phyloP scores from a whole-genome alignment of 2,113 vertebrate genomes.

The Pelobates fuscus region DNA sequence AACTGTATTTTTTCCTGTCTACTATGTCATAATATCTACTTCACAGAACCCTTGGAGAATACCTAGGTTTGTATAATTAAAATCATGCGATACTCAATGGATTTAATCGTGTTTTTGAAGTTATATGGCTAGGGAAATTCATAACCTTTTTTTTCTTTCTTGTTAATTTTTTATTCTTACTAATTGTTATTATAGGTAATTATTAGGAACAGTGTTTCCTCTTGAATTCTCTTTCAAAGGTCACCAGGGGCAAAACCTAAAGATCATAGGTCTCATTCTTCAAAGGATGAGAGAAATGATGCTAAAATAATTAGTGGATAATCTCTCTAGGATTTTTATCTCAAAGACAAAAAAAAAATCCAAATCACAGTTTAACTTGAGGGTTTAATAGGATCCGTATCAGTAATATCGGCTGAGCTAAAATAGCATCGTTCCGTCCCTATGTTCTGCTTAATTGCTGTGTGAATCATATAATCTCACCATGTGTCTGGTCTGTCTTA shows the following conservation, averaged over 20 bases:
- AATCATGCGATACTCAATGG: not conserved
- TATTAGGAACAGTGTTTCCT: not conserved
- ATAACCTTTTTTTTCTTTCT: constrained; percentile 5
- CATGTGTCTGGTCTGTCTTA: constrained; percentile 12
- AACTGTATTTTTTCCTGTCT: too few relatives aligned
- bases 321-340: constrained; percentile 24
- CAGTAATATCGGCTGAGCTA: not conserved
- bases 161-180: constrained; percentile 1
- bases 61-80: not conserved
- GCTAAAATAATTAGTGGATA: constrained; percentile 3
- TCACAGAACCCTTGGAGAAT: not conserved
- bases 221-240: not conserved
- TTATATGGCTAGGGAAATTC: not conserved
- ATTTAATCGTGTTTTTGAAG: constrained; percentile 9
- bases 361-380: constrained; percentile 26
- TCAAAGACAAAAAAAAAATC: constrained; percentile 16
- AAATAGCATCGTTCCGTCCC: not conserved
- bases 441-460: constrained; percentile 20
- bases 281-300: constrained; percentile 5
- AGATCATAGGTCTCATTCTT: not conserved
- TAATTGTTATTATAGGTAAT: constrained; percentile 25
- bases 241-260: not conserved
- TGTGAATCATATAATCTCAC: not conserved
- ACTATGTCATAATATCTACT: too few relatives aligned
- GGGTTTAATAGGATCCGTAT: constrained; percentile 32